Base-by-base conservation (phyloP, 2,888 invertebrate species). In the Anagyrus pseudococci region DNA sequence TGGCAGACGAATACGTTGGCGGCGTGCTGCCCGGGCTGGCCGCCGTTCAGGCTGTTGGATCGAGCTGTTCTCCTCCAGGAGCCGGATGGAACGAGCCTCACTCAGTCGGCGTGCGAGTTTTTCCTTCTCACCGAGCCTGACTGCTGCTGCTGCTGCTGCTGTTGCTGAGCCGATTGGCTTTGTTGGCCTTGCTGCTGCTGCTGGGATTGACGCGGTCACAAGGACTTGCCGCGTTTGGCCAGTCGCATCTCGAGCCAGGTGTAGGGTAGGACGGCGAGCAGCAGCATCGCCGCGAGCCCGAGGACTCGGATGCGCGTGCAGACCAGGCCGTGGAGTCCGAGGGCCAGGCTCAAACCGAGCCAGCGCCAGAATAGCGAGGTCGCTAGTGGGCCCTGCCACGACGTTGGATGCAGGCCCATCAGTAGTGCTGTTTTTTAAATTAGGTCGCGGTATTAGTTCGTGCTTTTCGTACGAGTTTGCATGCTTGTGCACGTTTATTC, bases 291-390 rank as follows among this genome's bases (percentile, higher is more conserved):
- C 3, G 83, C 83, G 58, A 86, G 75, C 77, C 73, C 86, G 70
- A 70, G 84, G 65, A 68, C 85, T 58, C 66, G 83, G 75, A 65
- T 81, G 71, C 72, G 83, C 76, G 84, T 83, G 72, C 87, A 87
- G 1, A 87, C 83, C 20, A 85, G 74, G 1, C 86, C 83, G n/a
- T 86, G 86, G 2, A 87, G 83, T 2, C 86, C 85, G 1, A 86
- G 85, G 1, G 85, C 84, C 41, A 87, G 71, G 0, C 87, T 84
- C 26, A 88, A 76, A 0, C 86, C 85, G 73, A 87, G 81, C 59
- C 85, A 87, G 1, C 86, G 85, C 69, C 87, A 81, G 60, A 85
- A 82, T 52, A 81, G 76, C 53, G 81, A 80, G 29, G 80, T 80
- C 7, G 82, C 79, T 55, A 82, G 69, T 2, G 83, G 82, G 15